Evolutionary conservation across 2,113 vertebrate species (phyloP), one percentile per base, ranked within the genome.

Genomic region (Vimba vimba): DNA sequence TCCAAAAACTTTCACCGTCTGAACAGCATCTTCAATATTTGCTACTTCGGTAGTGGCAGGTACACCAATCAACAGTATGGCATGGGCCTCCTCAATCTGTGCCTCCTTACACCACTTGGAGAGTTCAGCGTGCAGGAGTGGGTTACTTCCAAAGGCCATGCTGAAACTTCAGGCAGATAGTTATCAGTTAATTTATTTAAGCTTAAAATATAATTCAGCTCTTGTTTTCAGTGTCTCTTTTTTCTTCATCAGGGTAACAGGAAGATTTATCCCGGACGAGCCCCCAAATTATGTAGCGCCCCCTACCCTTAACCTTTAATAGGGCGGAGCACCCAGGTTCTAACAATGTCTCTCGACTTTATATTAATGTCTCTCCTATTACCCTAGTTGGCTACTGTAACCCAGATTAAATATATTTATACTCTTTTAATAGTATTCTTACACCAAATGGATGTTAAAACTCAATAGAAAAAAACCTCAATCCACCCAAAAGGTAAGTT

Each of bases 61-160:
- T 68, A 33, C 30, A 0, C 27, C 27, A 6, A 68, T 33, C 13
- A 68, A 33, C 64, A 68, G 4, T 30, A 68, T 68, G 13, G 64
- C 64, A 33, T 68, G 64, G 6, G 64, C 2, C 64, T 68, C 27
- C 27, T 68, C 64, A 33, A 68, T 68, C 1, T 33, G 27, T 30
- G 64, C 64, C 64, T 68, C 27, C 64, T 68, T 68, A 68, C 27
- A 68, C 64, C 64, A 68, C 64, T 68, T 68, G 27, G 64, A 68
- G 6, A 68, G 64, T 33, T 68, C 64, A 68, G 4, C 30, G 27
- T 7, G 64, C 13, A 68, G 13, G 15, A 68, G 15, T 7, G 64
- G 27, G 27, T 0, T 68, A 33, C 64, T 33, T 68, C 27, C 13
- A 33, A 68, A 33, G 64, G 64, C 27, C 64, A 33, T 68, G 64